Base-by-base conservation (phyloP, 2,888 invertebrate species). In the Trachelus troglodyta region DNA sequence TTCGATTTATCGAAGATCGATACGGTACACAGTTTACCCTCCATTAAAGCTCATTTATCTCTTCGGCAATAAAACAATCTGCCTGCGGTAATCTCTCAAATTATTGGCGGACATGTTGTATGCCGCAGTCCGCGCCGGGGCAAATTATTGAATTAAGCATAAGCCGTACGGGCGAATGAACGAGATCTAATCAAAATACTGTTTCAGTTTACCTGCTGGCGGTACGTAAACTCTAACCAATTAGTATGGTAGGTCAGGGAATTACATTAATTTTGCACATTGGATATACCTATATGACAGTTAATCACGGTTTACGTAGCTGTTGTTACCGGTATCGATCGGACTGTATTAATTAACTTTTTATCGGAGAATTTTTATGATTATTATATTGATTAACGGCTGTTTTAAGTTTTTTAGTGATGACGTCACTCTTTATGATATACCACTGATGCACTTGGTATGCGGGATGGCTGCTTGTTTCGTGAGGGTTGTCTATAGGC, bases 391-490 rank as follows among this genome's bases (percentile, higher is more conserved):
- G 12, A 15, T 15, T 12, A 37, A 37, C 12, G 37, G 37, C 4
- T 1, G 4, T 37, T 37, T 15, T 37, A 15, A 37, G 15, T 4
- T 40, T 40, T 40, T 40, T 40, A 40, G 40, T 6, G 6, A 15
- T 9, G 15, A 40, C 23, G 40, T 40, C 40, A 40, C 40, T 40
- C 6, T 2, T 40, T 40, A 23, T 23, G 40, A 40, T 6, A 23
- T 30, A 69, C 69, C 69, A 73, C 35, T 35, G 78, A 78, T 76
- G 73, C 73, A 76, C 73, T 76, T 76, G 35, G 75, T 68, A n/a
- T 73, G 73, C 40, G 31, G 71, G 75, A 75, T 69, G 34, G 69
- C 77, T 71, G 77, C 75, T 12, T 30, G 75, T 75, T 69, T 75
- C 35, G 75, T 35, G 31, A 12, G 34, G 6, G 9, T 11, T 71